Percentiles rank a stretch among this genome's conserved stretches.
Evolutionary conservation across 2,888 invertebrate genomes (phyloP).

Genomic region (Drosophila antonietae): DNA sequence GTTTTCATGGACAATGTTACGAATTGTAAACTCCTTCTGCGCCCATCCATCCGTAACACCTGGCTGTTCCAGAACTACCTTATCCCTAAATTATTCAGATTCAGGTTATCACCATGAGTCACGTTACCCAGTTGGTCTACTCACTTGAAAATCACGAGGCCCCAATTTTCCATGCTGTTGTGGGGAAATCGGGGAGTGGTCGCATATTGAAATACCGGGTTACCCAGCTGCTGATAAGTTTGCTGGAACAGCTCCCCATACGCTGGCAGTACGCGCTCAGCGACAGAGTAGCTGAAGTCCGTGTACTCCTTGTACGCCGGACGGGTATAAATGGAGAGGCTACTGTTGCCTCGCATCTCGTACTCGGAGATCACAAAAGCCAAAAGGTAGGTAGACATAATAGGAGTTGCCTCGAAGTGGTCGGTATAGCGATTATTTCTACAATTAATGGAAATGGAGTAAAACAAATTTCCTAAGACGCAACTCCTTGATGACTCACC

Average conservation of each 20-base stretch:
- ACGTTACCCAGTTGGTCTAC: slow-evolving; percentile 60
- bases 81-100: slow-evolving; percentile 52
- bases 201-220: slow-evolving; percentile 91
- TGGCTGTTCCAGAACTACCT: slow-evolving; percentile 63
- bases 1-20: slow-evolving; percentile 85
- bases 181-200: slow-evolving; percentile 92
- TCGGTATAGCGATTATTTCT: slow-evolving; percentile 67
- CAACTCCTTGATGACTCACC: slow-evolving; percentile 43
- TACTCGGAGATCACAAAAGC: slow-evolving; percentile 90
- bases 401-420: slow-evolving; percentile 83
- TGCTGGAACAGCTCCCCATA: slow-evolving; percentile 89
- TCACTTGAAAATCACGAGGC: slow-evolving; percentile 92
- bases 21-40: slow-evolving; percentile 85
- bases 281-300: slow-evolving; percentile 86
- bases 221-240: slow-evolving; percentile 85
- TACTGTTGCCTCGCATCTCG: slow-evolving; percentile 55
- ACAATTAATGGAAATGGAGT: not conserved
- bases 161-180: slow-evolving; percentile 96
- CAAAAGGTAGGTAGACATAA: slow-evolving; percentile 92
- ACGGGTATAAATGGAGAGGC: slow-evolving; percentile 87
- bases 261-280: slow-evolving; percentile 48
- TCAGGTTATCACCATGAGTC: not conserved
- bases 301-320: slow-evolving; percentile 88
- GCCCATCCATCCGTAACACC: slow-evolving; percentile 76
- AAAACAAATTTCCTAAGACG: not conserved